phyloP scores from a whole-genome alignment of 2,888 invertebrate species.

The Dorcus hopei region DNA sequence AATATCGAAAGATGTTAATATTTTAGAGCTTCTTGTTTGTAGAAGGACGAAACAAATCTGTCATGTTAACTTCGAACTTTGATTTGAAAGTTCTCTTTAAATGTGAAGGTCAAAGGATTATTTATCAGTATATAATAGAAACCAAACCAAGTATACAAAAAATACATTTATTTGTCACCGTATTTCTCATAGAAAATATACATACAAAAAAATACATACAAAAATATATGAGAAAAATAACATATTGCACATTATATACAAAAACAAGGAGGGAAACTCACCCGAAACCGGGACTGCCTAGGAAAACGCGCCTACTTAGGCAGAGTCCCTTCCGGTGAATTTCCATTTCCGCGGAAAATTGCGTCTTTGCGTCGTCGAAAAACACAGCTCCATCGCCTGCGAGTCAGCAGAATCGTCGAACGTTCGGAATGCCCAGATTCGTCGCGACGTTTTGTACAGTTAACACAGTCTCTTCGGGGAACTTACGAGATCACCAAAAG shows the following conservation, averaged over 20 bases:
- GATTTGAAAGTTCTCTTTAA: too few relatives aligned
- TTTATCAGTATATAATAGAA: too few relatives aligned
- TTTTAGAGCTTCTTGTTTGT: too few relatives aligned
- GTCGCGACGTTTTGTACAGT: background rate
- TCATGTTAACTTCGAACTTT: too few relatives aligned
- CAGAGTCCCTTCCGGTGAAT: background rate
- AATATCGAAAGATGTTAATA: too few relatives aligned
- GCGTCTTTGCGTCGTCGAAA: background rate
- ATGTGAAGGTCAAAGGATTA: too few relatives aligned
- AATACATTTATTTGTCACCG: conserved; percentile 43
- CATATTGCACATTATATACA: conserved; percentile 14
- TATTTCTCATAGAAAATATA: conserved; percentile 32
- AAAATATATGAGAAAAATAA: conserved; percentile 5
- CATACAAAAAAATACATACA: background rate
- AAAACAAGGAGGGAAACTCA: background rate
- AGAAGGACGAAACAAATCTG: too few relatives aligned
- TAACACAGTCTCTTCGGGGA: background rate
- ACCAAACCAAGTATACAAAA: conserved; percentile 9
- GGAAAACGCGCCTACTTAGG: background rate
- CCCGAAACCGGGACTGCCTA: background rate
- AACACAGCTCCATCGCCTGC: too few relatives aligned
- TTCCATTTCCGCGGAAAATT: background rate
- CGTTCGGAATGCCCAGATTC: too few relatives aligned
- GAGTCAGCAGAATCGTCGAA: too few relatives aligned
- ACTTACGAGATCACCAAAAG: background rate